Percentiles rank a stretch among this genome's conserved stretches.
These are phyloP conservation scores for Amazona vittata DNA, from an alignment of 2,113 vertebrate genomes.

Conservation along the genomic window DNA sequence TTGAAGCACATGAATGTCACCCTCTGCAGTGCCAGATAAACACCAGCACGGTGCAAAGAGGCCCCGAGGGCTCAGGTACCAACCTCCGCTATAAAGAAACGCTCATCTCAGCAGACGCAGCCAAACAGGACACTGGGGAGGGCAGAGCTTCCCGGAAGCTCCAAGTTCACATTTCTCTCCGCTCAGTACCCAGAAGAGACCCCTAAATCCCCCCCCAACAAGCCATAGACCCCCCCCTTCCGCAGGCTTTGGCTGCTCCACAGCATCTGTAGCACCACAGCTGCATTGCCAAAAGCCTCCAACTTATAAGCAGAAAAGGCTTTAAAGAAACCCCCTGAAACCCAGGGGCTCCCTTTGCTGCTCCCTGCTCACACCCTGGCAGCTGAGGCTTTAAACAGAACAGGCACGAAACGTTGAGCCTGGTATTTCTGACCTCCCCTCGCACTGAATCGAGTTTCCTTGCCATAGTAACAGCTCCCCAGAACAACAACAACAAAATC, in stretches of 20 bases:
- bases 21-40: not conserved
- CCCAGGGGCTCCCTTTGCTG: not conserved
- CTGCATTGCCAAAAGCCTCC: not conserved
- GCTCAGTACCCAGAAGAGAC: not conserved
- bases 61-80: not conserved
- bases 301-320: not conserved
- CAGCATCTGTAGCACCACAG: not conserved
- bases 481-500: not conserved
- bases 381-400: slow-evolving; percentile 13
- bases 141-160: not conserved
- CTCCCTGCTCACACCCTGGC: not conserved
- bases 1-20: not conserved
- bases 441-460: not conserved
- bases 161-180: rapidly evolving
- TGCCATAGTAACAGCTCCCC: slow-evolving; percentile 42
- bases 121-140: rapidly evolving
- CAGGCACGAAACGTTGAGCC: not conserved
- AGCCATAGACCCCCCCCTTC: not conserved
- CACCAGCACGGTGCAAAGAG: rapidly evolving
- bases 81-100: not conserved
- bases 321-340: not conserved
- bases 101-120: not conserved
- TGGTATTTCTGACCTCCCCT: slow-evolving; percentile 36
- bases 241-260: not conserved
- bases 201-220: not conserved